phyloP scores from a whole-genome alignment of 2,113 vertebrate species.

The Oxyura jamaicensis region DNA sequence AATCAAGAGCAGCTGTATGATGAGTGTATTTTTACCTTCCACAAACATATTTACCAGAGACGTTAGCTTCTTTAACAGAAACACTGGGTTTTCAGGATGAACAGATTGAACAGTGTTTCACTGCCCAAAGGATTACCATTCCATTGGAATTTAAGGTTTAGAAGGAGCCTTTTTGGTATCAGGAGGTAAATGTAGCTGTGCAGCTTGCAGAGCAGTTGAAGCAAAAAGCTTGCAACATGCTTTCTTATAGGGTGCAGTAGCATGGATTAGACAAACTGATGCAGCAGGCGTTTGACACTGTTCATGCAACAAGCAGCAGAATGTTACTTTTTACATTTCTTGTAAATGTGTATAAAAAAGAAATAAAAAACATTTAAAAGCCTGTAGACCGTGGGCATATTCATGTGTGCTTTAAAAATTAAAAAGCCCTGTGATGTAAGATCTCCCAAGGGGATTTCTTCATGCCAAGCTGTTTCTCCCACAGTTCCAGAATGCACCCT shows the following conservation, averaged over 20 bases:
- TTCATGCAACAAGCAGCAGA: background rate
- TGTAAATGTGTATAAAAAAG: background rate
- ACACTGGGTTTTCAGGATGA: background rate
- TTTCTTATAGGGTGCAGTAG: background rate
- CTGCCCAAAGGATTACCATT: background rate
- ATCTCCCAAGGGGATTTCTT: background rate
- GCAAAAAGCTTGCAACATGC: background rate
- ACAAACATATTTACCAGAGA: background rate
- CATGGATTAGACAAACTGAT: background rate
- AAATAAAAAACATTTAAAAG: background rate
- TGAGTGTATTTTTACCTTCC: background rate
- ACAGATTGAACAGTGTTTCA: background rate
- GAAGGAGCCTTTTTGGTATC: background rate
- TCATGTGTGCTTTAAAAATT: background rate
- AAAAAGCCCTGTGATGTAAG: background rate
- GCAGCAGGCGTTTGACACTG: background rate
- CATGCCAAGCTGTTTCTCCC: background rate
- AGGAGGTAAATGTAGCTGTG: background rate
- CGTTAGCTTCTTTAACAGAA: background rate
- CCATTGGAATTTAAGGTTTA: background rate
- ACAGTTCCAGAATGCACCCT: background rate
- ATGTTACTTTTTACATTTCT: background rate
- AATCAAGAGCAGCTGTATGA: background rate
- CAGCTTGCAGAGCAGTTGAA: background rate
- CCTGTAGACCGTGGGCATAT: background rate